These are phyloP conservation scores for Polyommatus icarus DNA, from an alignment of 2,888 invertebrate species.

Conservation along the genomic window DNA sequence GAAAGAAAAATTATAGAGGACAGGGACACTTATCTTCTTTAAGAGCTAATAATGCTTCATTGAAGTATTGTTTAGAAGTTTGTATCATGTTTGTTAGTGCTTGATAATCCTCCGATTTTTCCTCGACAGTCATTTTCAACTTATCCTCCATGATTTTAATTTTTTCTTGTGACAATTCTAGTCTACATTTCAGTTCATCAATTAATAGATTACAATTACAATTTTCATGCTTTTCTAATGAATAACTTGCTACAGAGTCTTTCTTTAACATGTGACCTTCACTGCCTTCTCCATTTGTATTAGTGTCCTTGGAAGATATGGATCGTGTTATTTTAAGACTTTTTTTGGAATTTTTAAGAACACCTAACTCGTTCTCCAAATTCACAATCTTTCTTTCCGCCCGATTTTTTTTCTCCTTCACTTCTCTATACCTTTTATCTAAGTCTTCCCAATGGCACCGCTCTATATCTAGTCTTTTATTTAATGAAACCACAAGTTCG, in stretches of 20 bases:
- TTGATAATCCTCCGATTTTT: constrained; percentile 80
- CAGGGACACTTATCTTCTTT: constrained; percentile 70
- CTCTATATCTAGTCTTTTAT: constrained; percentile 80
- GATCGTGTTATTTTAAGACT: constrained; percentile 57
- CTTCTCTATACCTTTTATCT: constrained; percentile 76
- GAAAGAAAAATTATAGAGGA: constrained; percentile 45
- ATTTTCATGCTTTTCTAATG: background rate
- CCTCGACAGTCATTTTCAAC: constrained; percentile 82
- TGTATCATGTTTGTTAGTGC: constrained; percentile 80
- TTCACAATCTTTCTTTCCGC: constrained; percentile 56
- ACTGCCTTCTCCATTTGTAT: constrained; percentile 40
- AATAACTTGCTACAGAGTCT: constrained; percentile 45
- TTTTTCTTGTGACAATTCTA: constrained; percentile 84
- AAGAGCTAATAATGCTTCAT: constrained; percentile 72
- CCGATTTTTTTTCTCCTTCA: constrained; percentile 75
- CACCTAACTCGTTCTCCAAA: constrained; percentile 58
- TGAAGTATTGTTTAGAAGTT: constrained; percentile 78
- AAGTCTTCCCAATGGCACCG: constrained; percentile 80
- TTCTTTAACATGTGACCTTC: constrained; percentile 49
- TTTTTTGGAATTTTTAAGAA: constrained; percentile 54
- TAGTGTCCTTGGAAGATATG: constrained; percentile 51
- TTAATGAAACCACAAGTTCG: constrained; percentile 79
- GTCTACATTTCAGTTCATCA: constrained; percentile 68
- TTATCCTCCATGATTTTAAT: constrained; percentile 83
- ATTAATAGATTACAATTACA: background rate